Evolutionary conservation across 2,888 invertebrate genomes (phyloP), one percentile per base, ranked within the genome.

Genomic region (Eupithecia exiguata): DNA sequence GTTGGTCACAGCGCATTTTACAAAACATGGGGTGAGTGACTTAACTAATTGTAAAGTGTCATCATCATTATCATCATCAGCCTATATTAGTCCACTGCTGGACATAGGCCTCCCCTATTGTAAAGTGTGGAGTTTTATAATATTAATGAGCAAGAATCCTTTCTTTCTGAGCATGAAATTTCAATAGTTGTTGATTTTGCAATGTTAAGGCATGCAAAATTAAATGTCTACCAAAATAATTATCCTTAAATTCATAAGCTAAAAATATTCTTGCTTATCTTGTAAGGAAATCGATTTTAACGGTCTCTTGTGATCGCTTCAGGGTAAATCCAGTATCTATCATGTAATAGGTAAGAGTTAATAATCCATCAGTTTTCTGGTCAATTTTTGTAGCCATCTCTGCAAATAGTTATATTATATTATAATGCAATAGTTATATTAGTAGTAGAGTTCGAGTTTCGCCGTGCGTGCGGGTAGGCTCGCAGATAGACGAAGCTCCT

Each of bases 1-100:
- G 0, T 87, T 96, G 73, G 95, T 97, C 62, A 97, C 97, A 5
- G 97, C 97, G 14, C 93, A 95, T 81, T 95, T 96, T 72, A 95
- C 96, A 7, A 95, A 95, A 79, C 88, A 95, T 75, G 94, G 94
- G 80, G 96, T 96, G 86, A 94, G 94, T 89, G 21, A 35, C 35
- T 35, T 58, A 53, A n/a, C n/a, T n/a, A n/a, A n/a, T n/a, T n/a
- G n/a, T n/a, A n/a, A n/a, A n/a, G n/a, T n/a, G n/a, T n/a, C n/a
- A n/a, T n/a, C n/a, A n/a, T n/a, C n/a, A n/a, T n/a, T n/a, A n/a
- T n/a, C n/a, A n/a, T n/a, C n/a, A n/a, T n/a, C n/a, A n/a, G n/a
- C n/a, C n/a, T n/a, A n/a, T n/a, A n/a, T n/a, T n/a, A n/a, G n/a
- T n/a, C n/a, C n/a, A n/a, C n/a, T n/a, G n/a, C n/a, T n/a, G n/a